A percentile compares a stretch with the other conserved stretches of the same genome.
These are phyloP conservation scores for Pyrgilauda ruficollis DNA, from an alignment of 2,113 vertebrate species.

Conservation along the genomic window DNA sequence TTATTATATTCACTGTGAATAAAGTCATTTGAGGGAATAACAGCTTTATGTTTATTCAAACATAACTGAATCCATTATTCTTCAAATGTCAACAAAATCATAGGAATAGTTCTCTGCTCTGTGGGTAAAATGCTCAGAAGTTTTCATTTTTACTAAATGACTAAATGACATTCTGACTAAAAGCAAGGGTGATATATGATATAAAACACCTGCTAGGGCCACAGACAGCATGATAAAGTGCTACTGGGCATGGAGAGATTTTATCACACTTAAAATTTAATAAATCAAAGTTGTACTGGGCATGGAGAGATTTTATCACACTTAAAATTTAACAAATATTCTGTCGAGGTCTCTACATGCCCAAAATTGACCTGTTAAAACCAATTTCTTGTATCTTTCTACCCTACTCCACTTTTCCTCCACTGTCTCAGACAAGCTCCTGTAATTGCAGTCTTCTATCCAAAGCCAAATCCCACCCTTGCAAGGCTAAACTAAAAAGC, in stretches of 20 bases:
- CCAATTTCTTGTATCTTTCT: not conserved
- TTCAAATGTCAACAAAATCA: not conserved
- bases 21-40: not conserved
- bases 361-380: not conserved
- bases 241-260: not conserved
- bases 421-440: not conserved
- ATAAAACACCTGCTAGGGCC: not conserved
- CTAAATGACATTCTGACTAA: not conserved
- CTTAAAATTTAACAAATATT: not conserved
- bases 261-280: not conserved
- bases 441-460: not conserved
- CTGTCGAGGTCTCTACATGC: not conserved
- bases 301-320: not conserved
- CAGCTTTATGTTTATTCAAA: slow-evolving; percentile 10
- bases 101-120: not conserved
- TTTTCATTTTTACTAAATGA: not conserved
- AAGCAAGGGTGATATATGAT: not conserved
- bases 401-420: not conserved
- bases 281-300: not conserved
- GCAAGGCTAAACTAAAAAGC: not conserved
- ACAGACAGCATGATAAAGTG: not conserved
- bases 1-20: not conserved
- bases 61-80: not conserved
- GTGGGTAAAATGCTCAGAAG: not conserved
- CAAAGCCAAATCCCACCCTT: not conserved